A percentile compares a stretch with the other conserved stretches of the same genome.
phyloP scores from a whole-genome alignment of 1,140 invertebrate species.

The Drosophila nikananu region DNA sequence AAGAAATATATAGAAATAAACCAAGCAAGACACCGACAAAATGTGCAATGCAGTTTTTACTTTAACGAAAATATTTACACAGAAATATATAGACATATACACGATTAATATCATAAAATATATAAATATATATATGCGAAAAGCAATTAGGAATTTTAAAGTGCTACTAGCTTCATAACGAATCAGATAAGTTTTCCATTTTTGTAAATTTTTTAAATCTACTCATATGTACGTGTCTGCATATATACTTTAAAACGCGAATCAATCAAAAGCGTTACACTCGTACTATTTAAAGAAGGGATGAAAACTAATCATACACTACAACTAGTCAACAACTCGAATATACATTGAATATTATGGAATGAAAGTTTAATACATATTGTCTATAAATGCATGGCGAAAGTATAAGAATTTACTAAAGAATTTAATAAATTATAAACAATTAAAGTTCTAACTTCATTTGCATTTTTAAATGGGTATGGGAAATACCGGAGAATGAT shows the following conservation, averaged over 20 bases:
- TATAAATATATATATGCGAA: conserved; percentile 18
- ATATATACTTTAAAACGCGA: conserved; percentile 40
- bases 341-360: conserved; percentile 45
- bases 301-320: conserved; percentile 39
- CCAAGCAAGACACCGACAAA: conserved; percentile 42
- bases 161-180: conserved; percentile 56
- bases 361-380: conserved; percentile 30
- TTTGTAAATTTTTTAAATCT: conserved; percentile 70
- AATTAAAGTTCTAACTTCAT: neutral
- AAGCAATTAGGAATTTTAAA: conserved; percentile 33
- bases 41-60: conserved; percentile 82
- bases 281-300: conserved; percentile 37
- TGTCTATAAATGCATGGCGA: conserved; percentile 48
- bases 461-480: neutral
- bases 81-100: conserved; percentile 46
- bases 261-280: conserved; percentile 49
- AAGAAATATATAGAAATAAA: conserved; percentile 38
- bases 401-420: conserved; percentile 61
- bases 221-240: conserved; percentile 42
- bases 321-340: conserved; percentile 51
- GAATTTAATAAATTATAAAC: conserved; percentile 51
- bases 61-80: conserved; percentile 62
- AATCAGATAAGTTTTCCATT: conserved; percentile 58
- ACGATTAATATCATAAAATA: conserved; percentile 27
- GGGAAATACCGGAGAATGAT: neutral